A percentile compares a stretch with the other conserved stretches of the same genome.
phyloP scores from a whole-genome alignment of 1,140 invertebrate species.

The Spodoptera litura region DNA sequence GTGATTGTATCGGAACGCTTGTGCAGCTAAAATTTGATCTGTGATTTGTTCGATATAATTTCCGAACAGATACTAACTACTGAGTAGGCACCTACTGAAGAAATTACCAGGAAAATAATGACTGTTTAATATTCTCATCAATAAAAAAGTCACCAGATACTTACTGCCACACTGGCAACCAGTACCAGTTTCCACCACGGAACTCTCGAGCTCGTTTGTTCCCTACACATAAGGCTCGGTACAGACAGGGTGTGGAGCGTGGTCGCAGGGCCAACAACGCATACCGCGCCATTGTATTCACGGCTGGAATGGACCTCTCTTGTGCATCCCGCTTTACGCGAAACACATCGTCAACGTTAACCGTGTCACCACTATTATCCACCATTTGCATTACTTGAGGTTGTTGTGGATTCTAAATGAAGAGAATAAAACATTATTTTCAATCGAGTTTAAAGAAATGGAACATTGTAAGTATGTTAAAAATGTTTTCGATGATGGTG shows the following conservation, averaged over 20 bases:
- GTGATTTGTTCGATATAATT: no score
- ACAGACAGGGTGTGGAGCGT: conserved; percentile 86
- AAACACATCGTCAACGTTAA: conserved; percentile 80
- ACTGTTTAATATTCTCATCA: no score
- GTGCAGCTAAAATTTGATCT: no score
- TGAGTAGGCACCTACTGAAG: no score
- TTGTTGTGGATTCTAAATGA: conserved; percentile 65
- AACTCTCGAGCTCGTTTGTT: conserved; percentile 87
- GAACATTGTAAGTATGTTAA: no score
- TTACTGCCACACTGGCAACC: conserved; percentile 91
- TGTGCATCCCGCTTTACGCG: conserved; percentile 69
- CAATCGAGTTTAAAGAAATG: no score
- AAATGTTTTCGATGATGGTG: no score
- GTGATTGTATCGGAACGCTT: not conserved
- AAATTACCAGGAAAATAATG: no score
- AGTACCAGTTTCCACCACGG: conserved; percentile 86
- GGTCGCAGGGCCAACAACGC: conserved; percentile 86
- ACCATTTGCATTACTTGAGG: conserved; percentile 81
- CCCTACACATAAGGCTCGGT: conserved; percentile 87
- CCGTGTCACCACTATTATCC: conserved; percentile 70
- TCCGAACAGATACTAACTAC: no score
- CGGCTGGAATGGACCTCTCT: conserved; percentile 65
- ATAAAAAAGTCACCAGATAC: conserved; percentile 48
- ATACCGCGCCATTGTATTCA: conserved; percentile 86
- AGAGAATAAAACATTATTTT: conserved; percentile 24